Base-by-base conservation (phyloP, 2,888 invertebrate species). In the Panopea generosa region DNA sequence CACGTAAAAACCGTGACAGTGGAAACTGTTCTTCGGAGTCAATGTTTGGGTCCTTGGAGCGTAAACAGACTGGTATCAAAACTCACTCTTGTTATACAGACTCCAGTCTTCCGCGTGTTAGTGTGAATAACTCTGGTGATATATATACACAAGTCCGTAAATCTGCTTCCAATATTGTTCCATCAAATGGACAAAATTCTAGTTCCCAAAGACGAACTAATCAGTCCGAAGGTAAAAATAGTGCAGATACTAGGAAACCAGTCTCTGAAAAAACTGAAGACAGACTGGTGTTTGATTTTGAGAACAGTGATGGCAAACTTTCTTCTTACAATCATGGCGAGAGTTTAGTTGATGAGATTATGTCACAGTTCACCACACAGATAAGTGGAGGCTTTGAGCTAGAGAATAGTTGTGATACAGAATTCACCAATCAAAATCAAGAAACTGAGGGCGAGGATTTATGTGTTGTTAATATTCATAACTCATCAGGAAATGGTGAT, bases 131-230 rank as follows among this genome's bases (percentile, higher is more conserved):
- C 26, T 77, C 79, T 52, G 81, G 83, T 40, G 83, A 75, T 69
- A 67, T 85, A n/a, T 85, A 85, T 57, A 81, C 85, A 9, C 80
- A 82, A 60, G 82, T 85, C 16, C 70, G 69, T 56, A 83, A 75
- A 61, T 56, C 55, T 77, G 38, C 57, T 11, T 63, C 70, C 43
- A 60, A 66, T 45, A 7, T 33, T 4, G 50, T 33, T 33, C 4
- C 4, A 33, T 33, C 4, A 7, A 33, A 33, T 11, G 33, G 11
- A 7, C 4, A 11, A 33, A 33, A 33, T 33, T 33, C 33, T 7
- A 11, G 11, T 33, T 45, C 45, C 16, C 16, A 20, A 20, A 45
- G 6, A 18, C 20, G 6, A 16, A 16, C 9, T 45, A 6, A 18
- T 6, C 45, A 45, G 45, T 45, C 45, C 6, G 45, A 16, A 4